Evolutionary conservation across 2,888 invertebrate species (phyloP), one percentile per base, ranked within the genome.

Genomic region (Elmis aenea): DNA sequence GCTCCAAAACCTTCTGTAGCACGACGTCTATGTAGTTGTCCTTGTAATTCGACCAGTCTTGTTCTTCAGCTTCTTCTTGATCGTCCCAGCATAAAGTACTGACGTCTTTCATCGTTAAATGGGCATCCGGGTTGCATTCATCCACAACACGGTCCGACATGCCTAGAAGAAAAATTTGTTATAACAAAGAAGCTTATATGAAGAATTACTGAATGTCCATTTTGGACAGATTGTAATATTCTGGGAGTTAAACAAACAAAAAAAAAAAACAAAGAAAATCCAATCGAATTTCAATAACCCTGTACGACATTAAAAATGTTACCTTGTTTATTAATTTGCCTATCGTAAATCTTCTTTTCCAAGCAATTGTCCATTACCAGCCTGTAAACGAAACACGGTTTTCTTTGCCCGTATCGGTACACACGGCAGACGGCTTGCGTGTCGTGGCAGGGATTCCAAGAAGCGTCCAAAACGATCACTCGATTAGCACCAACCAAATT

Each of bases 371-470:
- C 97, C 67, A 94, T 94, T 3, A 99, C 94, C 41, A 99, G 77
- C 22, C 97, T 81, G 66, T 97, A 99, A 3, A 99, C 93, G 65
- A 86, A 95, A 57, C 95, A 95, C 0, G 85, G 86, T 59, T 94
- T 96, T 56, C 79, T 77, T 67, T 99, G 97, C 0, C 97, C 97
- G 61, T 95, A 96, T 56, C 87, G 77, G 64, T 92, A 93, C 22
- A 97, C 94, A 51, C 97, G 74, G 65, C 97, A 97, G 8, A 99
- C 95, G 15, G 97, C 97, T 72, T 93, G 93, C 0, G 92, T 91
- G 62, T 96, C 96, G 59, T 99, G 97, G 61, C 97, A 97, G 1
- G 97, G 97, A 72, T 99, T 99, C 96, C 97, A 99, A 21, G 93
- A 94, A 8, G 97, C 96, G 66, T 99, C 99, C 59, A 97, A 86